These are phyloP conservation scores for Gymnogyps californianus DNA, from an alignment of 2,113 vertebrate species.

Conservation along the genomic window DNA sequence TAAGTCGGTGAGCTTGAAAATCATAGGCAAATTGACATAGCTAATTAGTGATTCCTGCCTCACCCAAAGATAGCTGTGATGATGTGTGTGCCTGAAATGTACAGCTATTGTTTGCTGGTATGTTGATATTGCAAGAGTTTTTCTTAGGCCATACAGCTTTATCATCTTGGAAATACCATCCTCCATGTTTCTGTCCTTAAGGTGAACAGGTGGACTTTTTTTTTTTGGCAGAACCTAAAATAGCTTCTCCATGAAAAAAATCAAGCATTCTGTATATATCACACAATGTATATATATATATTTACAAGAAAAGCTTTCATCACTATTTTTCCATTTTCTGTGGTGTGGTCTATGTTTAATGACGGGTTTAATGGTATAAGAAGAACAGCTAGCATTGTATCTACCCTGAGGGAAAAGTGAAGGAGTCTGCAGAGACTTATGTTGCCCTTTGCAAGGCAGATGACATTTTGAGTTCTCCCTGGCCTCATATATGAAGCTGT, in stretches of 20 bases:
- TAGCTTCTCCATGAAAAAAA: background rate
- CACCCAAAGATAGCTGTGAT: background rate
- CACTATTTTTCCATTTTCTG: background rate
- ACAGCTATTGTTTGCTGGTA: background rate
- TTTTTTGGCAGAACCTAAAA: background rate
- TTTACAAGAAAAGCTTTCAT: background rate
- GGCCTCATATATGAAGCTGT: background rate
- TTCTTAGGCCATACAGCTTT: background rate
- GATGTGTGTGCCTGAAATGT: background rate
- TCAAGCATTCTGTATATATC: background rate
- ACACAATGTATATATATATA: background rate
- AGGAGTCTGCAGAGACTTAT: background rate
- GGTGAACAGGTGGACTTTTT: background rate
- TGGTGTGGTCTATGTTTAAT: background rate
- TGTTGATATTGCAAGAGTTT: background rate
- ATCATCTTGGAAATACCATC: background rate
- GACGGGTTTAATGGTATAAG: background rate
- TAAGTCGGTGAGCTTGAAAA: background rate
- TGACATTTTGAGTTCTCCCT: background rate
- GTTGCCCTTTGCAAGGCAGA: background rate
- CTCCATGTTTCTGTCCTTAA: background rate
- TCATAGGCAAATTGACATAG: background rate
- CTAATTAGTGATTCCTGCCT: background rate
- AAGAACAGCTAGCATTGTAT: background rate
- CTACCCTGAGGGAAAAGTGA: background rate